Evolutionary conservation across 2,888 invertebrate genomes (phyloP), one percentile per base, ranked within the genome.

Genomic region (Punctoribates punctum): DNA sequence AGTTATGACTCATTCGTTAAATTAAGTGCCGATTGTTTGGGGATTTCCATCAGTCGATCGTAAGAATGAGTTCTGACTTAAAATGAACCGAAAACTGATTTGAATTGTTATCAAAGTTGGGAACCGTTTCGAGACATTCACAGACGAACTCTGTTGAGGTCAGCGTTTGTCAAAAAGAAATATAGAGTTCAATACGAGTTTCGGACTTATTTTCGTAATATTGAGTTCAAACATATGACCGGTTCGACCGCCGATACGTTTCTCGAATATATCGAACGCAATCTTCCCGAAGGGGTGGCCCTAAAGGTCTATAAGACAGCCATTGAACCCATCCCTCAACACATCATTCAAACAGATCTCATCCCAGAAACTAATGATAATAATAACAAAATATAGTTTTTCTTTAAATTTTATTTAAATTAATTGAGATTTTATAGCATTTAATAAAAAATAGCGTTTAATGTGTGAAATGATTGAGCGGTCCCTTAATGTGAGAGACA

Each of bases 281-380:
- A 98, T 86, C 87, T 99, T 75, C 99, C 99, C 0, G 99, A 99
- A 87, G 98, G 98, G 54, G 92, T 98, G 79, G 93, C 94, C 4
- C 88, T 99, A 84, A 95, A 95, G 87, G 90, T 80, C 38, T 79
- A 77, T 23, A 79, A 78, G 67, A 38, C 73, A n/a, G 75, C 76
- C 34, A 54, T 79, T 17, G 74, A 73, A 15, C 20, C 67, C 27
- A 17, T 83, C 1, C 81, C 82, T 1, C 81, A 81, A 25, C 76
- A 79, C 23, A 46, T 75, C 29, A n/a, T 6, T 3, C 75, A 25
- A 15, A 60, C 27, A 48, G n/a, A 15, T 48, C 17, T 17, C 48
- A 48, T n/a, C 15, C 25, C 27, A 60, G 15, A 9, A 60, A 27
- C 11, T 25, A 60, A 11, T 15, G 60, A 60, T 27, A 25, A 29